phyloP scores from a whole-genome alignment of 2,888 invertebrate species.

The Nomada ferruginata region DNA sequence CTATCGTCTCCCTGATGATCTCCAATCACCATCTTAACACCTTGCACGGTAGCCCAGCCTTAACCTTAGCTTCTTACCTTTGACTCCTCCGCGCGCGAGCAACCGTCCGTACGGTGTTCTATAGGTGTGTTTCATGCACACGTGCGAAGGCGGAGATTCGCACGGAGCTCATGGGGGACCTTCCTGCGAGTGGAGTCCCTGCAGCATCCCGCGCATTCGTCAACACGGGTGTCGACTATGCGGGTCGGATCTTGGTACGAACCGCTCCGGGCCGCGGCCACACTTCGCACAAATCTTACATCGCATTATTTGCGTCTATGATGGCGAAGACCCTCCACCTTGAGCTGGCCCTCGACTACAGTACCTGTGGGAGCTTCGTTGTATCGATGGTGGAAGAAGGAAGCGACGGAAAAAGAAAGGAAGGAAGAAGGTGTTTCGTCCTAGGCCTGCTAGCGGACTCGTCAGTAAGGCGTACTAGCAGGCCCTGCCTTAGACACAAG shows the following conservation, averaged over 20 bases:
- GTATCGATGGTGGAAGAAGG: no score
- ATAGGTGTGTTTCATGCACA: background rate
- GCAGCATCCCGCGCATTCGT: no score
- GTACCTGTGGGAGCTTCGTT: no score
- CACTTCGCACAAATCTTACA: background rate
- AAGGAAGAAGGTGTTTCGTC: no score
- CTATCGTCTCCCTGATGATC: background rate
- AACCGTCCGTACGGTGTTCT: background rate
- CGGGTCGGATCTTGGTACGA: conserved; percentile 6
- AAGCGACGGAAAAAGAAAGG: no score
- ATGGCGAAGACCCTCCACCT: conserved; percentile 4
- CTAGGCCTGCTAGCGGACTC: no score
- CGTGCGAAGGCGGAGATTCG: background rate
- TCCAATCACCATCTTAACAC: background rate
- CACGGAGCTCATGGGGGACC: background rate
- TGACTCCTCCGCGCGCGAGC: background rate
- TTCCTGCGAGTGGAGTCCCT: background rate
- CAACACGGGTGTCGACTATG: conserved; percentile 17
- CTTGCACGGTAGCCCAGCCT: background rate
- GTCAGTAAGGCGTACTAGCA: no score
- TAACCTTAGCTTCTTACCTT: background rate
- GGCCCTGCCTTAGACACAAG: no score
- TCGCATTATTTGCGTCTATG: conserved; percentile 10
- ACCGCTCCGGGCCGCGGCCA: background rate
- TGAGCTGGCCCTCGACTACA: conserved; percentile 28